Evolutionary conservation across 2,888 invertebrate species (phyloP), one percentile per base, ranked within the genome.

Genomic region (Cryptocephalus moraei): DNA sequence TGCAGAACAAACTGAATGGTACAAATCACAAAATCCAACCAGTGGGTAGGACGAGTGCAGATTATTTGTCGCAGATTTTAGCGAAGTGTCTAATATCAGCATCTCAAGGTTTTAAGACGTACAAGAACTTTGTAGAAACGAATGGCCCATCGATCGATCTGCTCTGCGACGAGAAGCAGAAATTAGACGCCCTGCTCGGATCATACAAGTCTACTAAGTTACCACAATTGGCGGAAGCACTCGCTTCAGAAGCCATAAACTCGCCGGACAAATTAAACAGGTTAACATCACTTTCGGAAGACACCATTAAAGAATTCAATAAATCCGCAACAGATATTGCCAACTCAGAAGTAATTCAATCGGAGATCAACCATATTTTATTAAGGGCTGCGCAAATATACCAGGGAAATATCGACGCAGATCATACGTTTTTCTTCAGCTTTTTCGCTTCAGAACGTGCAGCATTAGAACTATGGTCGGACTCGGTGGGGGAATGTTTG

Each of bases 281-380:
- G 10, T 34, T 33, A 22, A 63, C 73, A 56, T 67, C 69, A 61
- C 55, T 75, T 31, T 82, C 81, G 53, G 82, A 84, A 56, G 79
- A 79, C 46, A 76, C 84, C 33, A 80, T 86, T 13, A 79, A 85
- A 32, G 84, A 84, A 59, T 86, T 86, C 6, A 85, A 84, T 80
- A 79, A 81, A 36, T 76, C 82, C 49, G 87, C 89, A 1, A 81
- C 84, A 45, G 84, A 86, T 61, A 80, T 82, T 1, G 81, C 86
- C 1, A 84, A 83, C 58, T 78, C 81, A 1, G 86, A 86, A 65
- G 72, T 88, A 32, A 83, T 87, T 32, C 84, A 85, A 62, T 82
- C 84, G 0, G 87, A 87, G 70, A 84, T 87, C 50, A 79, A 83
- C 12, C 83, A 86, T 49, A 83, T 86, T 8, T 76, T 86, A 62